These are phyloP conservation scores for Ernsta delagoae DNA, from an alignment of 2,888 invertebrate species.

Conservation along the genomic window DNA sequence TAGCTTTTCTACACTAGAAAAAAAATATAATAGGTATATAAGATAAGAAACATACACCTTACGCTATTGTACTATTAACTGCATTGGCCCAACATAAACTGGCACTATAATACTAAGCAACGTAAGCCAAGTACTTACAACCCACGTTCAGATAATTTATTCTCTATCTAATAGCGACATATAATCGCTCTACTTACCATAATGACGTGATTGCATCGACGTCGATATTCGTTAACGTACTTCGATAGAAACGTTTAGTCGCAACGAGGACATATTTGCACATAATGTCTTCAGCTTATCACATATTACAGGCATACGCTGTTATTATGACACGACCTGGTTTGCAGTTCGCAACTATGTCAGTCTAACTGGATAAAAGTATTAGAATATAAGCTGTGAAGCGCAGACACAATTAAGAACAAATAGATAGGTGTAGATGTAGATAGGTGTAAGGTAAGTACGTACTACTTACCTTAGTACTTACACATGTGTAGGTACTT, in stretches of 20 bases:
- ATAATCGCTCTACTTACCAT: slow-evolving; percentile 21
- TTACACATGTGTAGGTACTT: no score
- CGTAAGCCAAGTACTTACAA: no score
- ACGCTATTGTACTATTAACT: no score
- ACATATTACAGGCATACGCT: slow-evolving; percentile 2
- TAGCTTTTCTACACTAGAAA: no score
- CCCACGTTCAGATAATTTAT: slow-evolving; percentile 6
- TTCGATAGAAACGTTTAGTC: slow-evolving; percentile 26
- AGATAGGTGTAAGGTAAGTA: no score
- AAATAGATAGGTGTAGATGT: no score
- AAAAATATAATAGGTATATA: no score
- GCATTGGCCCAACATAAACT: no score
- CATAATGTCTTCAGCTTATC: slow-evolving; percentile 34
- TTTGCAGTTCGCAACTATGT: slow-evolving; percentile 15
- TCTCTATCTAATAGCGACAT: slow-evolving; percentile 14
- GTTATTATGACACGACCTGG: slow-evolving; percentile 22
- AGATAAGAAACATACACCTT: no score
- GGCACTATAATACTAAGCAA: no score
- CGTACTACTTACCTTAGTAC: no score
- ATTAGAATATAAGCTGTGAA: not conserved
- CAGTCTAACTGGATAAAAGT: slow-evolving; percentile 10
- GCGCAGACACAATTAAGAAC: no score
- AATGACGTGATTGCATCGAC: slow-evolving; percentile 29
- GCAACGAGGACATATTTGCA: slow-evolving; percentile 32
- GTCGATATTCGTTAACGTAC: slow-evolving; percentile 29